phyloP scores from a whole-genome alignment of 2,797 vertebrate genomes.

The Mus caroli region DNA sequence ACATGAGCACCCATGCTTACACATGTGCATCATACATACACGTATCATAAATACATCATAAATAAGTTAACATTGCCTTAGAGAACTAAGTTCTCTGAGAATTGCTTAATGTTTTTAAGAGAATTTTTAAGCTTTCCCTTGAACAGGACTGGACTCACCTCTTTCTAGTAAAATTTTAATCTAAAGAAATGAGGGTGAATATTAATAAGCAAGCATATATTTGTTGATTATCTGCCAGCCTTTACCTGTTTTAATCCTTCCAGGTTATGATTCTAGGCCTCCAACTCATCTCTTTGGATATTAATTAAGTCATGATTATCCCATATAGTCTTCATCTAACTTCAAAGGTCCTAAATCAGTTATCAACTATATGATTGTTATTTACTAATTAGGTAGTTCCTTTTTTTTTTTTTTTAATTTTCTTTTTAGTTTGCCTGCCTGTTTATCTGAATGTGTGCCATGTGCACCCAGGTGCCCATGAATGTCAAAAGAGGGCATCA shows the following conservation, averaged over 20 bases:
- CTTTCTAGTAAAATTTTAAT: constrained; percentile 6
- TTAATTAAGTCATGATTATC: not conserved
- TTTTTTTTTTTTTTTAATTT: not conserved
- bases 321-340: constrained; percentile 5
- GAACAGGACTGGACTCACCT: not conserved
- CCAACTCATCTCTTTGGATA: constrained; percentile 42
- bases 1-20: not conserved
- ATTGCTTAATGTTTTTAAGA: constrained; percentile 25
- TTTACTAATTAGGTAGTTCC: constrained; percentile 12
- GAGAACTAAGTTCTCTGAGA: constrained; percentile 13
- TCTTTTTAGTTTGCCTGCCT: not conserved
- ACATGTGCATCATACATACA: not conserved
- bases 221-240: not conserved
- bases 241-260: constrained; percentile 9
- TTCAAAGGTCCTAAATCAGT: not conserved
- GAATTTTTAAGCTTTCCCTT: not conserved
- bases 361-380: not conserved
- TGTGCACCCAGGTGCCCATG: not conserved
- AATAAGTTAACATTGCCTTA: not conserved
- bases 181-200: not conserved
- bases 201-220: not conserved
- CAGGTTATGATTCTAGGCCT: not conserved
- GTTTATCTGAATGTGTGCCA: not conserved
- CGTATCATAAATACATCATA: not conserved
- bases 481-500: not conserved